Conservation (phyloP, 2,888 invertebrate genomes). For the Eustalomyia histrio region DNA sequence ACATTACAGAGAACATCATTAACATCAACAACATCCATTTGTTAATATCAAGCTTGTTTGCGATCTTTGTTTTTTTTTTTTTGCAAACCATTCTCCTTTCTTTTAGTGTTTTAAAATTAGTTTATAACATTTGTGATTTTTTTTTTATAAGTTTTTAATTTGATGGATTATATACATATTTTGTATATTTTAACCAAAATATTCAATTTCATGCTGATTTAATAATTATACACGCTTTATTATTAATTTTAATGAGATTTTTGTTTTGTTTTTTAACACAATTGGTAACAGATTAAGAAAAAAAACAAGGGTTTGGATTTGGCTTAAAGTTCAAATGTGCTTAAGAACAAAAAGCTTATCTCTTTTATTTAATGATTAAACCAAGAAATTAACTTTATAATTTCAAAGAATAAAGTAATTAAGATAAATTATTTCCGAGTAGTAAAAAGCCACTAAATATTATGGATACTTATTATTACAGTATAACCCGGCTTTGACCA, state of each 20-base stretch:
- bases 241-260: constrained; percentile 62
- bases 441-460: too few species aligned
- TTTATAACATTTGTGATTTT: constrained; percentile 14
- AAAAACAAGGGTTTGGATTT: neutral
- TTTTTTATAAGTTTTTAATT: constrained; percentile 8
- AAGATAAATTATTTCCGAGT: too few species aligned
- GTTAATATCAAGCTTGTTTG: neutral
- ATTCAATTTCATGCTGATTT: constrained; percentile 65
- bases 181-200: constrained; percentile 33
- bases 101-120: constrained; percentile 5
- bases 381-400: neutral
- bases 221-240: constrained; percentile 62
- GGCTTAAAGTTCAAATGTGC: constrained; percentile 43
- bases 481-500: too few species aligned
- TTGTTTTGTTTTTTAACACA: constrained; percentile 29
- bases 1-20: neutral
- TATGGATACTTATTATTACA: too few species aligned
- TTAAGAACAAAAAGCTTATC: constrained; percentile 29
- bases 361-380: neutral
- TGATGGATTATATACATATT: neutral
- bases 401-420: too few species aligned
- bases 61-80: neutral
- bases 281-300: constrained; percentile 24
- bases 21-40: neutral
- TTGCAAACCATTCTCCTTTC: neutral